Base-by-base conservation (phyloP, 2,113 vertebrate genomes). In the Crotalus helleri region DNA sequence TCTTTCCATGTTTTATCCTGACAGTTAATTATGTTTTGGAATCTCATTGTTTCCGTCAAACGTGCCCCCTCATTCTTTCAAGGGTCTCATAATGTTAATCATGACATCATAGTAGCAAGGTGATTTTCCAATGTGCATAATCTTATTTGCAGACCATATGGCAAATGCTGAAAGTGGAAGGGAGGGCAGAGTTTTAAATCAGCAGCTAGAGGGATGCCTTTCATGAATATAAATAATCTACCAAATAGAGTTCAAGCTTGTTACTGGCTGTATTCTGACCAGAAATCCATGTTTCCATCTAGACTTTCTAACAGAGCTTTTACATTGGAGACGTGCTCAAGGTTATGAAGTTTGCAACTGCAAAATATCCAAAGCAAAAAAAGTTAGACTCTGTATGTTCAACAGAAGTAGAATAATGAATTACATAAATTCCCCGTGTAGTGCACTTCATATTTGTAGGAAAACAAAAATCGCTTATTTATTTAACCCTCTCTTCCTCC, bases 21-120 rank as follows among this genome's bases (percentile, higher is more conserved):
- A 93, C n/a, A 95, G 55, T 91, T 95, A 96, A 96, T 94, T 92
- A 95, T 54, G 91, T 95, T 95, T 96, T 94, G 93, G 92, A 87
- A 95, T 89, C 44, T 93, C 95, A 61, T 49, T 91, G 94, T 85
- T 92, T 88, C 46, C 90, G 90, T 21, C 33, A 21, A 44, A 89
- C 53, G 12, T n/a, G 3, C 12, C 13, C 74, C 29, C 10, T 23
- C 90, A 21, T 51, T 54, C 93, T 90, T 90, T 59, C 87, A 61
- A 91, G 92, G 51, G 61, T 90, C 85, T 89, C 93, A 74, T 93
- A 95, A 92, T 55, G 87, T 95, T 94, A 94, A 91, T 96, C 90
- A 95, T 96, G 93, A 91, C 51, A 92, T 95, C 92, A 90, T 94
- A 95, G 94, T 74, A 90, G 46, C 94, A 96, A 96, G 93, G 94